Evolutionary conservation across 2,113 vertebrate genomes (phyloP), one percentile per base, ranked within the genome.

Genomic region (Prionailurus viverrinus): DNA sequence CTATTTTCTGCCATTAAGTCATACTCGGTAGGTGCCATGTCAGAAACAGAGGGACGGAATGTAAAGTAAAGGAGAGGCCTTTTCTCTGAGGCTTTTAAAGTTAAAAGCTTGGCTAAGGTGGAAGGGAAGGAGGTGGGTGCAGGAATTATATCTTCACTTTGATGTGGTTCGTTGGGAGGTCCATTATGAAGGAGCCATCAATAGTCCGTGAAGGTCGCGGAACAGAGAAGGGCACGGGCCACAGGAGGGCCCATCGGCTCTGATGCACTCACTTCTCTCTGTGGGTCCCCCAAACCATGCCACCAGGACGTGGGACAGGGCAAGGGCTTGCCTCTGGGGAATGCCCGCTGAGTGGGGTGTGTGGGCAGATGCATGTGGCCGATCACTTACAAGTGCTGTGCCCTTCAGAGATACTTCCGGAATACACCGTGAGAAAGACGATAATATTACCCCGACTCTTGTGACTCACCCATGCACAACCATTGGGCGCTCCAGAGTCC

Each of bases 81-180:
- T 97, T 98, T 97, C 97, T 98, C 78, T 63, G 94, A 97, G 92
- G 97, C 89, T 98, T 98, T 98, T 98, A 97, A 98, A 98, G 97
- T 97, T 98, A 98, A 98, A 98, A 98, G 94, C 48, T 18, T 74
- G 95, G 96, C 96, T 97, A 91, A 97, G 80, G 94, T 97, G 94
- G 93, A 97, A 97, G 96, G 94, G 95, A 98, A 94, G 95, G 95
- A 95, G 96, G 81, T 93, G 95, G 96, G 79, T 93, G 95, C 51
- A 58, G 55, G 63, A 97, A 92, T 97, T 78, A 95, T 83, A 55
- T 81, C 95, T 96, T 98, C 93, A 61, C 89, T 98, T 98, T 98
- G 98, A 96, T 98, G 97, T 97, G 84, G 48, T 97, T 61, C 97
- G 98, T 96, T 94, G 97, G 80, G 87, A 91, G 33, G 93, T 85